A percentile compares a stretch with the other conserved stretches of the same genome.
Evolutionary conservation across 2,888 invertebrate genomes (phyloP).

Genomic region (Proisotoma minuta): DNA sequence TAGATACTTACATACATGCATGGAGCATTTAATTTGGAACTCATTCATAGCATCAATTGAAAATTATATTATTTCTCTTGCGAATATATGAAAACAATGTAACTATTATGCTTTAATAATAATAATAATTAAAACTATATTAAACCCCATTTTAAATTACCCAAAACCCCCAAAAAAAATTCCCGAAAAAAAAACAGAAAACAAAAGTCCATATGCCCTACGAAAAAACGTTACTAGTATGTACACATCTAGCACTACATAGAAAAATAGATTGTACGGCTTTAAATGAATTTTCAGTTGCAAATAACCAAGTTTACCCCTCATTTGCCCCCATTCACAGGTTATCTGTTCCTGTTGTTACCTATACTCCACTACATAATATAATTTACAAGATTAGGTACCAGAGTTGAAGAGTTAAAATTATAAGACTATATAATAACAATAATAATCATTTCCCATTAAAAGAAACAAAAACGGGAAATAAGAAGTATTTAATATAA

Average conservation of each 20-base stretch:
- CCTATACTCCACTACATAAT: not conserved
- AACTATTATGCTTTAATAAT: not conserved
- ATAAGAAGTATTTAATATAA: conserved; percentile 10
- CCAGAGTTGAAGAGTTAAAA: conserved; percentile 7
- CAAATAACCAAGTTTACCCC: conserved; percentile 14
- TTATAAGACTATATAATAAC: conserved; percentile 3
- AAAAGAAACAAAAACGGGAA: conserved; percentile 10
- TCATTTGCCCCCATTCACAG: conserved; percentile 4
- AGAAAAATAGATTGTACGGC: conserved; percentile 18
- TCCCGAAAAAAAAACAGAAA: too few species aligned
- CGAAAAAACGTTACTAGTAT: not conserved
- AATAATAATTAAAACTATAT: not conserved
- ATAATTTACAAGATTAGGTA: conserved; percentile 3
- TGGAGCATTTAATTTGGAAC: not conserved
- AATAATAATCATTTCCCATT: conserved; percentile 3
- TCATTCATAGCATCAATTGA: not conserved
- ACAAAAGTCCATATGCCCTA: not conserved
- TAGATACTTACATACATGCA: not conserved
- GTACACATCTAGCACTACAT: conserved; percentile 10
- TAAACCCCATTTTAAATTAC: conserved; percentile 3
- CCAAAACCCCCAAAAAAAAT: conserved; percentile 4
- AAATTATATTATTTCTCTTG: not conserved
- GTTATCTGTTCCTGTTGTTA: not conserved
- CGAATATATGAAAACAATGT: conserved; percentile 2
- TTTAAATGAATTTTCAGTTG: conserved; percentile 12